Percentiles rank a stretch among this genome's conserved stretches.
phyloP scores from a whole-genome alignment of 2,797 vertebrate genomes.

The Syngnathus acus region DNA sequence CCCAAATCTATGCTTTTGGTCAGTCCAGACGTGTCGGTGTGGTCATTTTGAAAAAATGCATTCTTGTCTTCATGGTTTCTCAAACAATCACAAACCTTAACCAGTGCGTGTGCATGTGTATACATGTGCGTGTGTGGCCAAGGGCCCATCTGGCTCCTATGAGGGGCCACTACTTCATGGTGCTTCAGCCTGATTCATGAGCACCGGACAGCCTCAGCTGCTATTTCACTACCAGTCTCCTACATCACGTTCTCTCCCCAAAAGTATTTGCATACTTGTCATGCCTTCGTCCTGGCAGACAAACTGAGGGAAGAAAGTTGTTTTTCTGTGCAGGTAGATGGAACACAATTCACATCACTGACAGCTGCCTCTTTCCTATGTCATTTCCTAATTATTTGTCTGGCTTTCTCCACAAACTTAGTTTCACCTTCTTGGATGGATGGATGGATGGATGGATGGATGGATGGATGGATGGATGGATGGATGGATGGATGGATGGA shows the following conservation, averaged over 20 bases:
- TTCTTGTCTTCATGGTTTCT: background rate
- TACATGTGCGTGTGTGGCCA: constrained; percentile 30
- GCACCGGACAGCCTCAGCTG: constrained; percentile 65
- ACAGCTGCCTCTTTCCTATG: constrained; percentile 48
- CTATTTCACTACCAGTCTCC: constrained; percentile 57
- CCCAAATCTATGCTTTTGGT: no score
- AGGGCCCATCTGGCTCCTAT: constrained; percentile 65
- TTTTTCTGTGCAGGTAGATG: constrained; percentile 25
- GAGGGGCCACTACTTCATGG: constrained; percentile 56
- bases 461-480: no score
- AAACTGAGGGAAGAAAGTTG: constrained; percentile 7
- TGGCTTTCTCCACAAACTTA: constrained; percentile 4
- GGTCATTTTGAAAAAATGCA: background rate
- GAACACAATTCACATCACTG: constrained; percentile 17
- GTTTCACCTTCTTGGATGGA: background rate
- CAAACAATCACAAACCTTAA: constrained; percentile 1
- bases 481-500: no score
- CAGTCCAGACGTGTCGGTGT: no score
- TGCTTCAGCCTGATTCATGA: constrained; percentile 67
- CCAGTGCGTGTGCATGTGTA: constrained; percentile 22
- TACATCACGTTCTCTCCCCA: constrained; percentile 46
- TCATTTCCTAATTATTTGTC: constrained; percentile 21
- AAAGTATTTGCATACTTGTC: constrained; percentile 37
- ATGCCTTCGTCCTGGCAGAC: constrained; percentile 4
- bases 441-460: no score